Conservation (phyloP, 2,113 vertebrate species). For the Perca flavescens region DNA sequence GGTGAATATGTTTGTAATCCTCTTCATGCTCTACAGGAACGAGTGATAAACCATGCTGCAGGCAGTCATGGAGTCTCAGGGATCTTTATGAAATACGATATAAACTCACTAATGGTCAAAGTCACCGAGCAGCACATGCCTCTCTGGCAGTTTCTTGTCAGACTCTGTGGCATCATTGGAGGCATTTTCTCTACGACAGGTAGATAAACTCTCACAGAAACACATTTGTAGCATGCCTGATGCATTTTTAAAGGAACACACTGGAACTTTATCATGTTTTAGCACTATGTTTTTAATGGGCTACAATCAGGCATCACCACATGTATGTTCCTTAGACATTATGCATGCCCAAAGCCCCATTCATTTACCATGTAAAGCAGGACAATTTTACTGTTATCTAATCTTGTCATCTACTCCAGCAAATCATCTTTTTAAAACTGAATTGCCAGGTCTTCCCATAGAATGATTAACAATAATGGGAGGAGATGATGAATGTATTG, state of each 20-base stretch:
- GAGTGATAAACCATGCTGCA: slow-evolving; percentile 94
- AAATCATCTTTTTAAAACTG: neutral
- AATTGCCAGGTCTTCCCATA: neutral
- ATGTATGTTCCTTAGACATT: neutral
- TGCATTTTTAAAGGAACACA: neutral
- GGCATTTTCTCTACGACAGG: slow-evolving; percentile 99
- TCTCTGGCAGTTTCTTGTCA: slow-evolving; percentile 96
- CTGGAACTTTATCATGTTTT: neutral
- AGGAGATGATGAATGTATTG: neutral
- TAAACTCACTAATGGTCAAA: slow-evolving; percentile 97
- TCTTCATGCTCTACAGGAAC: slow-evolving; percentile 84
- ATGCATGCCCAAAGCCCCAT: neutral
- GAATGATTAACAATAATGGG: neutral
- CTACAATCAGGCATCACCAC: neutral
- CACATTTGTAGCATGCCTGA: neutral
- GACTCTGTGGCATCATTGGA: slow-evolving; percentile 96
- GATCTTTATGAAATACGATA: slow-evolving; percentile 99
- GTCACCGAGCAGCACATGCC: slow-evolving; percentile 99
- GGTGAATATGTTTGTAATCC: neutral
- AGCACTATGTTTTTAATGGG: neutral
- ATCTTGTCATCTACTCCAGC: neutral
- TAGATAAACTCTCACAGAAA: neutral
- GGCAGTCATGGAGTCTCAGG: slow-evolving; percentile 98
- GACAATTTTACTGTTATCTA: neutral
- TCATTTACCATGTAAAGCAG: neutral